Conservation (phyloP, 1,140 invertebrate species). For the Drosophila repleta region DNA sequence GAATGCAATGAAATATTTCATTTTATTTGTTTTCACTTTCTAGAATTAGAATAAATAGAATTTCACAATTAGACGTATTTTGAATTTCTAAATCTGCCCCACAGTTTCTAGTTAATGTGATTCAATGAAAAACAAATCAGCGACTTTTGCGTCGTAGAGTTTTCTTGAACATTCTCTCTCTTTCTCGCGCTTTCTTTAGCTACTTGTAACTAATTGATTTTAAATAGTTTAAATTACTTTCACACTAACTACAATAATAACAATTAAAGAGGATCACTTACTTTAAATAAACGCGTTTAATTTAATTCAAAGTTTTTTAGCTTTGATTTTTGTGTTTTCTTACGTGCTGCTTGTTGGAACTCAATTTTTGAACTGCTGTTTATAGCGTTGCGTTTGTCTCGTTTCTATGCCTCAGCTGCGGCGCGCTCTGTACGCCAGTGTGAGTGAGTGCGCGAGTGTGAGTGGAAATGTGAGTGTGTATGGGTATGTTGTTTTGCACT, state of each 20-base stretch:
- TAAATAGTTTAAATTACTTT: neutral
- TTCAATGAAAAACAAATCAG: slow-evolving; percentile 16
- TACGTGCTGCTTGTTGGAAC: slow-evolving; percentile 61
- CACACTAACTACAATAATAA: slow-evolving; percentile 5
- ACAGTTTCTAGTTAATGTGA: slow-evolving; percentile 3
- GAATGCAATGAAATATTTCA: slow-evolving; percentile 86
- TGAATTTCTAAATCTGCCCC: slow-evolving; percentile 9
- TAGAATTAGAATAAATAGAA: slow-evolving; percentile 61
- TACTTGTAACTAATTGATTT: neutral
- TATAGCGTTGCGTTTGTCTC: slow-evolving; percentile 75
- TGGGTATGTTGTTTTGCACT: slow-evolving; percentile 72
- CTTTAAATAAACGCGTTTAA: slow-evolving; percentile 42
- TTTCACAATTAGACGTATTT: slow-evolving; percentile 60
- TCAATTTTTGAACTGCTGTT: slow-evolving; percentile 78
- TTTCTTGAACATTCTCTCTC: slow-evolving; percentile 64
- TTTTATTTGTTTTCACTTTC: slow-evolving; percentile 77
- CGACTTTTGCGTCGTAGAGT: slow-evolving; percentile 65
- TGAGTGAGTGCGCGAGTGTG: slow-evolving; percentile 41
- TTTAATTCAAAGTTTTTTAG: slow-evolving; percentile 34
- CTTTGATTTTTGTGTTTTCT: slow-evolving; percentile 36
- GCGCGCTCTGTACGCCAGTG: slow-evolving; percentile 27
- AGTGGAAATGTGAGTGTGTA: slow-evolving; percentile 28
- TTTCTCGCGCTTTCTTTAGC: slow-evolving; percentile 20
- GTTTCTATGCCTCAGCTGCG: slow-evolving; percentile 71
- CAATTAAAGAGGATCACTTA: slow-evolving; percentile 48